These are phyloP conservation scores for Catostomus latipinnis DNA, from an alignment of 2,797 vertebrate genomes.

Conservation along the genomic window DNA sequence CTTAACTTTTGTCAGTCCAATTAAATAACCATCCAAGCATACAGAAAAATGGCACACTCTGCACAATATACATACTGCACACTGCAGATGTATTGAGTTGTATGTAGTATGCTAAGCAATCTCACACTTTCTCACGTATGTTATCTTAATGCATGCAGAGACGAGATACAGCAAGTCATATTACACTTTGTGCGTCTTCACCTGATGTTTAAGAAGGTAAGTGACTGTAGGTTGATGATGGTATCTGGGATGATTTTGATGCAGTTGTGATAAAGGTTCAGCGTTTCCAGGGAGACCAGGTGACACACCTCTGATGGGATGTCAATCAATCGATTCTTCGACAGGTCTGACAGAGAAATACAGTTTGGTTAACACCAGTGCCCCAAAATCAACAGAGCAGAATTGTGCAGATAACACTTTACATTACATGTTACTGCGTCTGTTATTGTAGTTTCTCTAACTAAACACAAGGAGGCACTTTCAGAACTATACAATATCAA, in stretches of 20 bases:
- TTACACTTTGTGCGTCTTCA: slow-evolving; percentile 60
- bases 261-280: slow-evolving; percentile 95
- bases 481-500: slow-evolving; percentile 15
- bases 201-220: slow-evolving; percentile 94
- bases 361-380: neutral
- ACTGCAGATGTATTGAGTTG: slow-evolving; percentile 1
- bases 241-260: slow-evolving; percentile 91
- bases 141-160: neutral
- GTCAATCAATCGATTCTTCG: slow-evolving; percentile 90
- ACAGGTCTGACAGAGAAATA: slow-evolving; percentile 80
- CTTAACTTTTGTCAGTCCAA: neutral
- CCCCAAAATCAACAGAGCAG: neutral
- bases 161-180: neutral
- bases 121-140: neutral
- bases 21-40: neutral
- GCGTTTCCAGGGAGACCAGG: slow-evolving; percentile 90
- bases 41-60: neutral
- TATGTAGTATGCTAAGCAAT: neutral
- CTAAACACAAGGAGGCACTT: slow-evolving; percentile 52
- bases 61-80: neutral
- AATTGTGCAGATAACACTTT: neutral
- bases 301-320: slow-evolving; percentile 88
- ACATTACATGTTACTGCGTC: neutral
- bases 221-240: slow-evolving; percentile 86
- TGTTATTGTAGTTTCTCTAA: slow-evolving; percentile 42